Evolutionary conservation across 23 tunicate genomes (phyloP), one percentile per base, ranked within the genome.

Genomic region (Botrylloides violaceus): DNA sequence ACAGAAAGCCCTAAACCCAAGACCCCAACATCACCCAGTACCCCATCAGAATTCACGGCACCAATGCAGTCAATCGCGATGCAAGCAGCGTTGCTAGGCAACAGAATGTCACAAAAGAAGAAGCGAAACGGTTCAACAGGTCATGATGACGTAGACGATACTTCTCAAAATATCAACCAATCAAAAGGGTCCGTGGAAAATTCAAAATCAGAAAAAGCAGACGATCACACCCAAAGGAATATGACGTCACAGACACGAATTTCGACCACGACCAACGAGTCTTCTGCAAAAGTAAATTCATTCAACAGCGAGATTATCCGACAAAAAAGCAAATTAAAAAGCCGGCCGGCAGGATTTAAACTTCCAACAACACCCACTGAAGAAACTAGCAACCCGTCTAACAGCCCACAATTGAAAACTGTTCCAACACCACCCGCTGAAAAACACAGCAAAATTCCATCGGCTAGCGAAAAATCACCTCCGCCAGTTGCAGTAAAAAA

Each of bases 161-260:
- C 9, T 43, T 43, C 53, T 43, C 9, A 15, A 4, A 34, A 63
- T 4, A 23, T 25, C 26, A 63, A 37, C 22, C 23, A 26, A 4
- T 18, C 34, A 6, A 36, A 68, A 19, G 29, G 58, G 18, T 26
- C 29, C 3, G 57, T 27, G 57, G 74, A 68, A 1, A 64, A 62
- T 49, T 3, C 35, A n/a, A 71, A 84, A 25, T 72, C 92, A 20
- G 71, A 64, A 32, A 1, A 58, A 3, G n/a, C 32, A 31, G 4
- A 29, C 26, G 7, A 63, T 3, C 35, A 7, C 4, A 28, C 26
- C 26, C 9, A 3, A 3, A 33, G 3, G 32, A 63, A 31, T 12
- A 29, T 19, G 33, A 33, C 20, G 3, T 7, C 32, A 3, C 34
- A 25, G 18, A 34, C 4, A 29, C 4, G n/a, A 63, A 59, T 12